Evolutionary conservation across 2,888 invertebrate species (phyloP), one percentile per base, ranked within the genome.

Genomic region (Polyommatus iphigenia): DNA sequence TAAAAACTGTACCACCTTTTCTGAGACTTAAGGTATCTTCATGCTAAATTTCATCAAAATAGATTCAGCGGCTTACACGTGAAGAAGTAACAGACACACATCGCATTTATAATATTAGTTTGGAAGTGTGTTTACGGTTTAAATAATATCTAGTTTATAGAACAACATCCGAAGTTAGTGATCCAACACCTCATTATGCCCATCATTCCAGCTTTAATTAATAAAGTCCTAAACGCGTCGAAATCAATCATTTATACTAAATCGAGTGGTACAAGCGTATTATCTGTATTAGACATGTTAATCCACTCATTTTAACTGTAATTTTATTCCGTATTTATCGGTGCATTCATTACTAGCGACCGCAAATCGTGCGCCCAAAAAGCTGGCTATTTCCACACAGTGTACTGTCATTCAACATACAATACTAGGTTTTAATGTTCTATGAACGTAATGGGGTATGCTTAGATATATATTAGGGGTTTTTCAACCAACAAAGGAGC

Each of bases 241-340:
- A 81, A 92, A 91, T 91, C 91, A 90, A 90, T 92, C 91, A 91
- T 92, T 90, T 89, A 88, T 87, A 87, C 88, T 85, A 87, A 88
- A 87, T 88, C 87, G 88, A 89, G 89, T 87, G 87, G 89, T 89
- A 89, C 90, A 90, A 90, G 87, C 89, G 91, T 91, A 93, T 91
- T 92, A 92, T 92, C 91, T 93, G 94, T 92, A 94, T 94, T 94
- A 94, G 94, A 94, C 93, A 94, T 93, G 94, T 94, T 93, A 94
- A 94, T 94, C 93, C 92, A 92, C 92, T 93, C 93, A 93, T 94
- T 94, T 93, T 93, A 93, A 93, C 93, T 91, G 92, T 94, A 94
- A 93, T 94, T 94, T 94, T 94, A 94, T 93, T 93, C 93, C 90
- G 93, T 94, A 94, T 94, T 94, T 94, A 94, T 94, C 93, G 93